Percentiles rank a stretch among this genome's conserved stretches.
phyloP scores from a whole-genome alignment of 2,888 invertebrate species.

The Andrena bicolor region DNA sequence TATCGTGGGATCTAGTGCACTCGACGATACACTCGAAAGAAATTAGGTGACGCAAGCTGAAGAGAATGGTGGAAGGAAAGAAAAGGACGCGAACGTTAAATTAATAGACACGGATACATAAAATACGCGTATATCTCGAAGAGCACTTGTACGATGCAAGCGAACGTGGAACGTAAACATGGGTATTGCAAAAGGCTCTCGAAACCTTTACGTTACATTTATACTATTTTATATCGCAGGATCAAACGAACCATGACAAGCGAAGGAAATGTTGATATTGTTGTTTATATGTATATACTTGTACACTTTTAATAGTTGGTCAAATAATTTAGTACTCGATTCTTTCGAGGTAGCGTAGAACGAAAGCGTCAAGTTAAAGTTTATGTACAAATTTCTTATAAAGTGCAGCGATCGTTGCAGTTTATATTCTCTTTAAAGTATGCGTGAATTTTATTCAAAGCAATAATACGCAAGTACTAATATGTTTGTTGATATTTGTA shows the following conservation, averaged over 20 bases:
- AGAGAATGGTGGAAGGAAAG: constrained; percentile 15
- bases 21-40: constrained; percentile 75
- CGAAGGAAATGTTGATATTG: background rate
- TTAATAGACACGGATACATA: background rate
- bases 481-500: constrained; percentile 28
- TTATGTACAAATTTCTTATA: background rate
- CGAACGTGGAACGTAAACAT: constrained; percentile 1
- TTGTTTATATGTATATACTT: constrained; percentile 10
- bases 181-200: constrained; percentile 5
- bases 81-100: constrained; percentile 21
- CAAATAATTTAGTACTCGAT: background rate
- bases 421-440: background rate
- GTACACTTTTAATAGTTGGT: background rate
- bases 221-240: constrained; percentile 17
- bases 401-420: background rate
- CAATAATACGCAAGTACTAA: background rate
- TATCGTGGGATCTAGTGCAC: constrained; percentile 87
- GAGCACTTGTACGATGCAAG: background rate
- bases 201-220: constrained; percentile 17
- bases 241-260: background rate
- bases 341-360: background rate
- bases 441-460: constrained; percentile 4
- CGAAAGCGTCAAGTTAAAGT: constrained; percentile 9
- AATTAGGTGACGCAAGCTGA: constrained; percentile 74
- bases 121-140: background rate